These are phyloP conservation scores for Nephila pilipes DNA, from an alignment of 1,140 invertebrate genomes.

Conservation along the genomic window DNA sequence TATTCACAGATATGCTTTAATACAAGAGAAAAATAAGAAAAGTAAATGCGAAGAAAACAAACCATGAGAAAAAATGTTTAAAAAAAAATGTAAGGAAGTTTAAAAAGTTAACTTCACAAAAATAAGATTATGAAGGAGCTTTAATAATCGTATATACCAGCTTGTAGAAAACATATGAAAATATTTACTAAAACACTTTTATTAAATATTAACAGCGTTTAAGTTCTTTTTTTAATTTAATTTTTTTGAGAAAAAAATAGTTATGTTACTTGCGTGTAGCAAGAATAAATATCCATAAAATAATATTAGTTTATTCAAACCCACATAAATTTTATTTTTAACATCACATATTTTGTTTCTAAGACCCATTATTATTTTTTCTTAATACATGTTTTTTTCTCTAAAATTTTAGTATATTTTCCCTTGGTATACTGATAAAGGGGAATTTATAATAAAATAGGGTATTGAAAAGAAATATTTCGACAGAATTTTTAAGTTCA, in stretches of 20 bases:
- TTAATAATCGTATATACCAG: neutral
- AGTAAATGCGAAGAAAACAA: neutral
- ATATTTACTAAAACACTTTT: neutral
- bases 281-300: neutral
- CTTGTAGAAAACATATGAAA: neutral
- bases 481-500: too few species aligned
- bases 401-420: too few species aligned
- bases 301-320: too few species aligned
- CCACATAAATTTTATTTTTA: too few species aligned
- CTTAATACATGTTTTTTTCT: too few species aligned
- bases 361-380: too few species aligned
- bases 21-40: neutral
- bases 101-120: neutral
- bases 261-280: neutral
- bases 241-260: neutral
- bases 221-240: neutral
- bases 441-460: too few species aligned
- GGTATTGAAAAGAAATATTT: too few species aligned
- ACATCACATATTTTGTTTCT: too few species aligned
- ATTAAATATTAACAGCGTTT: neutral
- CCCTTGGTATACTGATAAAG: too few species aligned
- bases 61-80: neutral
- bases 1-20: neutral
- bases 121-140: neutral
- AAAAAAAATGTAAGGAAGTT: neutral